Conservation (phyloP, 2,797 vertebrate species). For the Acanthornis magna region DNA sequence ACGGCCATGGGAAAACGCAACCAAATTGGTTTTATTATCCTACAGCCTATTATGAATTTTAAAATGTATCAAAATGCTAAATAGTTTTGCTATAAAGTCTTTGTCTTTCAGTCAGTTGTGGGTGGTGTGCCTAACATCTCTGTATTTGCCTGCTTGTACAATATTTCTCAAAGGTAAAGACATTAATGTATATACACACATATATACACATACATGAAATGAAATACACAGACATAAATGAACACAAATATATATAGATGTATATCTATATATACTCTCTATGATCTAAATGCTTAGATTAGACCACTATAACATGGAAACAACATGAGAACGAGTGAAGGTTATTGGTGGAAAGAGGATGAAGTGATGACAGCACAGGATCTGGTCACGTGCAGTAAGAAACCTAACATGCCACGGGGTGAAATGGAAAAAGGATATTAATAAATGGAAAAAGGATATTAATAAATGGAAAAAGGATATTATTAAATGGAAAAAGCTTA, state of each 20-base stretch:
- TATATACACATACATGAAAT: neutral
- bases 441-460: constrained; percentile 28
- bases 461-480: constrained; percentile 8
- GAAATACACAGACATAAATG: neutral
- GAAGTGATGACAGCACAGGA: neutral
- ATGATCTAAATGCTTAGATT: neutral
- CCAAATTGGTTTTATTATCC: neutral
- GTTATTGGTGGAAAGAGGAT: constrained; percentile 1
- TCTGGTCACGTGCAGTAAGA: neutral
- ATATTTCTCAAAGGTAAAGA: neutral
- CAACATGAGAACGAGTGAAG: neutral
- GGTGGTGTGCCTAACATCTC: neutral
- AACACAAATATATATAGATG: constrained; percentile 49
- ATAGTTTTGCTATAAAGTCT: neutral
- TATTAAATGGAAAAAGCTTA: constrained; percentile 40
- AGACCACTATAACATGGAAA: neutral
- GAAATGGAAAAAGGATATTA: constrained; percentile 28
- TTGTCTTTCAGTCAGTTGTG: neutral
- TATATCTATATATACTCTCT: constrained; percentile 28
- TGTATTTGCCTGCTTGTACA: neutral
- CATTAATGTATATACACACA: neutral
- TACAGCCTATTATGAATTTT: neutral
- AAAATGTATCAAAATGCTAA: neutral
- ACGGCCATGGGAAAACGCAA: neutral
- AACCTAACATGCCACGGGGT: neutral